A percentile compares a stretch with the other conserved stretches of the same genome.
phyloP scores from a whole-genome alignment of 2,888 invertebrate species.

The Dicyrtomina minuta region DNA sequence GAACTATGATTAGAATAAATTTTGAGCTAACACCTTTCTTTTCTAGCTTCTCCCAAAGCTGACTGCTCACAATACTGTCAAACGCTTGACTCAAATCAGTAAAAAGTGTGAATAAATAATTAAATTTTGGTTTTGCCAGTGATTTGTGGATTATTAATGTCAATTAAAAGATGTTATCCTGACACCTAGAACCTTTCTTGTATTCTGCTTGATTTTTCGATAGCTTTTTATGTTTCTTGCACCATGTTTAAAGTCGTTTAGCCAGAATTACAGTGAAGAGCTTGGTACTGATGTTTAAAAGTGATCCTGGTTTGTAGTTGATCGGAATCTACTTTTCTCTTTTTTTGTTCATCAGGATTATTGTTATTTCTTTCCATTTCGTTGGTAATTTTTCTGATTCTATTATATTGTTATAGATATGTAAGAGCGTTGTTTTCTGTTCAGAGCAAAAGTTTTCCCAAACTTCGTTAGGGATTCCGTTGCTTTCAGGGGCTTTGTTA shows the following conservation, averaged over 20 bases:
- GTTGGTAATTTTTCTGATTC: background rate
- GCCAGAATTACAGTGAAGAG: background rate
- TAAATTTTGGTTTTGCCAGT: too few relatives aligned
- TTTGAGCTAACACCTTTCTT: too few relatives aligned
- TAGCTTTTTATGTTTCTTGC: background rate
- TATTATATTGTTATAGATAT: background rate
- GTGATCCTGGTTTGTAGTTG: background rate
- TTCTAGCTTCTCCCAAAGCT: too few relatives aligned
- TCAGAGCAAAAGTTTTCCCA: background rate
- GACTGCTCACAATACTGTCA: too few relatives aligned
- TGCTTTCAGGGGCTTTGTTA: background rate
- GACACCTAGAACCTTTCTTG: background rate
- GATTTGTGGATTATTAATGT: too few relatives aligned
- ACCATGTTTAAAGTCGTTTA: background rate
- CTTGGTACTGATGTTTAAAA: background rate
- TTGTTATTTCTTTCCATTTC: background rate
- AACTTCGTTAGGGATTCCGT: background rate
- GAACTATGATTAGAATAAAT: too few relatives aligned
- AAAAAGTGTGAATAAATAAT: too few relatives aligned
- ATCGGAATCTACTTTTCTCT: background rate
- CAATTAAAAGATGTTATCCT: too few relatives aligned
- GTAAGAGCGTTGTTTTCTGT: background rate
- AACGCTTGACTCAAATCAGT: too few relatives aligned
- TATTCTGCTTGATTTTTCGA: background rate
- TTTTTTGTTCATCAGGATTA: background rate